phyloP scores from a whole-genome alignment of 2,113 vertebrate species.

The Misgurnus anguillicaudatus region DNA sequence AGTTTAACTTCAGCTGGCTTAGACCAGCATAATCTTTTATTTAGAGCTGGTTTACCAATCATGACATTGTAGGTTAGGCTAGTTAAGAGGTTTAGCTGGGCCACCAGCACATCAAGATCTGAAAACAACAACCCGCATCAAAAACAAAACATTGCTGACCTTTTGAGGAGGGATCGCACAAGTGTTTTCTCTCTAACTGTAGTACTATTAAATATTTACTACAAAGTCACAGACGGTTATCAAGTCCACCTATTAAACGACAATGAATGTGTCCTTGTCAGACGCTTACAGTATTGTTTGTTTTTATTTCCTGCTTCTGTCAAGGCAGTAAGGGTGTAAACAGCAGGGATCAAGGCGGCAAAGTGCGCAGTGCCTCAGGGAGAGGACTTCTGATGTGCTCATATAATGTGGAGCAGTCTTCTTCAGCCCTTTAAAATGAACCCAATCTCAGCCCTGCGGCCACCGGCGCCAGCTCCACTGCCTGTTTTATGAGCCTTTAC shows the following conservation, averaged over 20 bases:
- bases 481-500: slow-evolving; percentile 56
- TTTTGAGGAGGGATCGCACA: slow-evolving; percentile 57
- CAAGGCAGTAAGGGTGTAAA: slow-evolving; percentile 24
- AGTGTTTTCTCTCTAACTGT: slow-evolving; percentile 62
- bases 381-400: slow-evolving; percentile 65
- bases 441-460: slow-evolving; percentile 55
- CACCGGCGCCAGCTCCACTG: slow-evolving; percentile 50
- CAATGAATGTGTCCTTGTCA: slow-evolving; percentile 44
- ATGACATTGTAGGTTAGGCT: no score
- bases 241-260: slow-evolving; percentile 40
- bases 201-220: slow-evolving; percentile 58
- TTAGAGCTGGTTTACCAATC: no score
- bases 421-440: slow-evolving; percentile 63
- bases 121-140: no score
- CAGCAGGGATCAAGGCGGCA: slow-evolving; percentile 62
- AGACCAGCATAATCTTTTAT: no score
- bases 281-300: slow-evolving; percentile 59
- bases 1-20: no score
- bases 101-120: no score
- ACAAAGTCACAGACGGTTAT: slow-evolving; percentile 54
- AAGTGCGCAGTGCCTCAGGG: slow-evolving; percentile 56
- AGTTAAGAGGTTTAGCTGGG: no score
- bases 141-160: no score
- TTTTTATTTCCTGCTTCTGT: slow-evolving; percentile 61
- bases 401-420: slow-evolving; percentile 67